phyloP scores from a whole-genome alignment of 2,888 invertebrate genomes.

The Ommatoiulus sabulosus region DNA sequence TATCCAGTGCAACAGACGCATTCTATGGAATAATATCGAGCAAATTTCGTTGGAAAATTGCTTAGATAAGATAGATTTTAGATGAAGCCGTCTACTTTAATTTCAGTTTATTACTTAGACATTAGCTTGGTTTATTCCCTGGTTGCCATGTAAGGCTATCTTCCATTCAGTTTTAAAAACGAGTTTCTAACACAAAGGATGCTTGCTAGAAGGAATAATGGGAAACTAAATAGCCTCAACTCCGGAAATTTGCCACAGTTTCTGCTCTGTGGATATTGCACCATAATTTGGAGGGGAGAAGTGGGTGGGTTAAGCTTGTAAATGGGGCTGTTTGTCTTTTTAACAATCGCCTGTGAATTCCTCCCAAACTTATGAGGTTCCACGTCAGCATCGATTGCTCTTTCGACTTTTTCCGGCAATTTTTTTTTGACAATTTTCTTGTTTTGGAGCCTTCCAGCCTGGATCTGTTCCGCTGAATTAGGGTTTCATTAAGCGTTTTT shows the following conservation, averaged over 20 bases:
- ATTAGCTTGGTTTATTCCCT: slow-evolving; percentile 23
- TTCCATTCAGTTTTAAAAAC: slow-evolving; percentile 36
- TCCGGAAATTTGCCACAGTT: slow-evolving; percentile 43
- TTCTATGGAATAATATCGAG: not conserved
- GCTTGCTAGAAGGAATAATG: slow-evolving; percentile 39
- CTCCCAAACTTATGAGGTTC: not conserved
- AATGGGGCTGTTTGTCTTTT: slow-evolving; percentile 43
- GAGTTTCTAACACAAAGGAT: slow-evolving; percentile 30
- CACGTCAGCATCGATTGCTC: not conserved
- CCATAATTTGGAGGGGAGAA: slow-evolving; percentile 15
- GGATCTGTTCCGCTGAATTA: not conserved
- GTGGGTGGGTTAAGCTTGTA: slow-evolving; percentile 30
- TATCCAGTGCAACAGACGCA: not conserved
- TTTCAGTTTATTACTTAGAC: slow-evolving; percentile 21
- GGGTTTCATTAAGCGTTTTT: not conserved
- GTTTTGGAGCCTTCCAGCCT: not conserved
- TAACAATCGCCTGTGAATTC: slow-evolving; percentile 23
- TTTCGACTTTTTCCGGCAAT: slow-evolving; percentile 20
- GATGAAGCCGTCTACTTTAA: not conserved
- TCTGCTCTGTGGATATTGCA: slow-evolving; percentile 30
- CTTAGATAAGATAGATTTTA: not conserved
- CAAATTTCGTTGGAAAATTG: not conserved
- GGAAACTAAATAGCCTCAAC: slow-evolving; percentile 38
- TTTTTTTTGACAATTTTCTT: not conserved
- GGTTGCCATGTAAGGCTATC: slow-evolving; percentile 24